Evolutionary conservation across 2,113 vertebrate genomes (phyloP), one percentile per base, ranked within the genome.

Genomic region (Lates calcarifer): DNA sequence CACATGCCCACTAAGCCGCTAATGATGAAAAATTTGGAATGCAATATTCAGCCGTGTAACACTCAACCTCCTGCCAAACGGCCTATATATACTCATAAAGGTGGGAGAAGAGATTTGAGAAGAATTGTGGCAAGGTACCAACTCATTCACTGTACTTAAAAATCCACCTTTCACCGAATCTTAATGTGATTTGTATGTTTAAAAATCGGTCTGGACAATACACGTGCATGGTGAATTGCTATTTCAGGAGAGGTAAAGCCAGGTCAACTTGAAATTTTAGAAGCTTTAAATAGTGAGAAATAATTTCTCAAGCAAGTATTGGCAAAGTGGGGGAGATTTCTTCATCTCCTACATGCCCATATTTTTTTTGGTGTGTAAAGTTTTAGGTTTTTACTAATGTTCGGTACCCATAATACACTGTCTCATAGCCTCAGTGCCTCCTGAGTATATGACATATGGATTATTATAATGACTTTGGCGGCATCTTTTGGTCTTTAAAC

Each of bases 1-100:
- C 82, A 63, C 71, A 74, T 62, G 71, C 69, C 70, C 49, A 72
- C 75, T 74, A 88, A 84, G 79, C 71, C n/a, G 57, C 70, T 41
- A 74, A 57, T 84, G 77, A 85, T 56, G 37, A 80, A 53, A 65
- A 66, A 39, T 68, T 37, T 63, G 58, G 29, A 57, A 43, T 39
- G 58, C 63, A 26, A 51, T 39, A 47, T 53, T 60, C 37, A 57
- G 61, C 39, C n/a, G 0, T 67, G 63, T 63, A 22, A 63, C 65
- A 35, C 22, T 53, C n/a, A 11, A 41, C 74, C 35, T 81, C 65
- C 57, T 70, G 75, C 79, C 72, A 70, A 82, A 58, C 2, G 7
- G 31, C 57, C 43, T 51, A 41, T 69, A 71, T 67, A 62, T 35
- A 74, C 28, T 17, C 1, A 41, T 24, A 41, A 41, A 63, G n/a